phyloP scores from a whole-genome alignment of 2,113 vertebrate species.

The Lucifuga dentata region DNA sequence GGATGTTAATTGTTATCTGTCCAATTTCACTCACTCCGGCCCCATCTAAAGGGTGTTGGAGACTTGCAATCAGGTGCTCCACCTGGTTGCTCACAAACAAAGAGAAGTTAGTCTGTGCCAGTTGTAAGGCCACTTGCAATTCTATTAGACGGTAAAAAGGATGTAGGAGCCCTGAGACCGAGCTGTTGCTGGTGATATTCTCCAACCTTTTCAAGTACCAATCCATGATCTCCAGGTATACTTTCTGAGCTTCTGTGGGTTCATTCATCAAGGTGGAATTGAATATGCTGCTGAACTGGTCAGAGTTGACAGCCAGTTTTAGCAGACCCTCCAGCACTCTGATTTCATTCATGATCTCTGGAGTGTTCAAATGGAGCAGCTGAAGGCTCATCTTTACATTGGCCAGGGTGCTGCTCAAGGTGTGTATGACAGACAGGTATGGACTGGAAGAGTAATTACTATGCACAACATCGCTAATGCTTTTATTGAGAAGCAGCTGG shows the following conservation, averaged over 20 bases:
- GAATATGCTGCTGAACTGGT: constrained; percentile 46
- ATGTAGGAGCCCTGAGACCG: constrained; percentile 53
- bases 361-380: constrained; percentile 53
- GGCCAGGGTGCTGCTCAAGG: constrained; percentile 54
- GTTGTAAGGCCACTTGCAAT: constrained; percentile 63
- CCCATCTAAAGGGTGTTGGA: constrained; percentile 69
- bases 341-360: constrained; percentile 74
- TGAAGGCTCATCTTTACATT: constrained; percentile 71
- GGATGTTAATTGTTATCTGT: constrained; percentile 47
- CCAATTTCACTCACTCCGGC: constrained; percentile 64
- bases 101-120: constrained; percentile 65
- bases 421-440: constrained; percentile 18
- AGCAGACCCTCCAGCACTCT: constrained; percentile 72
- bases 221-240: constrained; percentile 61
- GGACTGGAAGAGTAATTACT: constrained; percentile 37
- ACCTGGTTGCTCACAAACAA: constrained; percentile 58
- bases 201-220: constrained; percentile 80
- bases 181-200: constrained; percentile 68
- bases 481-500: constrained; percentile 49
- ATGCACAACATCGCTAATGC: constrained; percentile 37
- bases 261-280: constrained; percentile 57
- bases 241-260: constrained; percentile 35
- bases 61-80: constrained; percentile 37
- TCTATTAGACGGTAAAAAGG: constrained; percentile 66
- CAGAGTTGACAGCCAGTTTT: constrained; percentile 38